phyloP scores from a whole-genome alignment of 2,113 vertebrate genomes.

The Numida meleagris region DNA sequence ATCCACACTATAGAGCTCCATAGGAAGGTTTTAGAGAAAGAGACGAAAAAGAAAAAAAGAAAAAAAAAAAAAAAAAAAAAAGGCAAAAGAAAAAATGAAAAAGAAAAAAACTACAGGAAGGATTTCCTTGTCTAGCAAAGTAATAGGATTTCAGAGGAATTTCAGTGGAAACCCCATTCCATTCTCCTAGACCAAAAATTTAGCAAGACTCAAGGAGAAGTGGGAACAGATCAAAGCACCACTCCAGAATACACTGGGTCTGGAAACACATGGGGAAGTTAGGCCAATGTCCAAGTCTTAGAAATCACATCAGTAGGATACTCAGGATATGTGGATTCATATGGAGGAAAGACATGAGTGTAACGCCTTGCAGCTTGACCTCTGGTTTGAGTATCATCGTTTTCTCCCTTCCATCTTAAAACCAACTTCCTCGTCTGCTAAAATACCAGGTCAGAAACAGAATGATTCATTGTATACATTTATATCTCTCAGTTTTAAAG shows the following conservation, averaged over 20 bases:
- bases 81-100: not conserved
- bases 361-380: not conserved
- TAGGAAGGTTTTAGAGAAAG: not conserved
- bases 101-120: not conserved
- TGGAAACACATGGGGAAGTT: not conserved
- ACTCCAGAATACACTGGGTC: not conserved
- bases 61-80: accelerated
- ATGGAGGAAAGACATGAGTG: not conserved
- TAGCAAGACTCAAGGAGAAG: not conserved
- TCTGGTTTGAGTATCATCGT: not conserved
- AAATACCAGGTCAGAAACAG: not conserved
- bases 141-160: not conserved
- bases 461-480: conserved; percentile 35
- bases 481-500: conserved; percentile 12
- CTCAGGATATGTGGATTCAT: not conserved
- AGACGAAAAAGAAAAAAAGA: too few species aligned
- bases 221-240: not conserved
- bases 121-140: not conserved
- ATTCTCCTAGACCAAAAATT: not conserved
- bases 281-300: not conserved
- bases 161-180: not conserved
- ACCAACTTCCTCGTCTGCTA: not conserved
- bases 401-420: conserved; percentile 50
- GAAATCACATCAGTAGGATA: not conserved
- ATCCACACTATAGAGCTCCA: not conserved